Evolutionary conservation across 1,140 invertebrate genomes (phyloP).

Genomic region (Contarinia nasturtii): DNA sequence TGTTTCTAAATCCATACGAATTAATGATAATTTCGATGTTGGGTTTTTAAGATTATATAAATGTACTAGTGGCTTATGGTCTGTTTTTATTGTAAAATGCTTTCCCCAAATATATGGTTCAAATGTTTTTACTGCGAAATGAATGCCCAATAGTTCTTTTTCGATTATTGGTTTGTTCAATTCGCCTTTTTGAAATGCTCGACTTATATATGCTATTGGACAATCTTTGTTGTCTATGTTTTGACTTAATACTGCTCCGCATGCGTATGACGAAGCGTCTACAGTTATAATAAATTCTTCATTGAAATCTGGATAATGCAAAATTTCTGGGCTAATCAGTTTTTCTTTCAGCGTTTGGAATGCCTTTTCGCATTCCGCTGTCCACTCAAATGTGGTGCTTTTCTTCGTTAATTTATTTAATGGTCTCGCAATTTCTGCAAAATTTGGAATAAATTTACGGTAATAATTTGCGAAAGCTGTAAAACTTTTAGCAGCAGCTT

Average conservation of each 20-base stretch:
- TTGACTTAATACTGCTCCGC: slow-evolving; percentile 8
- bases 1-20: slow-evolving; percentile 24
- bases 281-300: slow-evolving; percentile 8
- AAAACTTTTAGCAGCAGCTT: slow-evolving; percentile 22
- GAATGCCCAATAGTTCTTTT: slow-evolving; percentile 29
- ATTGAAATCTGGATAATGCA: slow-evolving; percentile 9
- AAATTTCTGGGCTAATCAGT: background rate
- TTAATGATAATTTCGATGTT: slow-evolving; percentile 25
- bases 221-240: background rate
- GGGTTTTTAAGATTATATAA: slow-evolving; percentile 24
- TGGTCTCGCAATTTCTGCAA: slow-evolving; percentile 16
- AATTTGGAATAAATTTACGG: slow-evolving; percentile 20
- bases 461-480: slow-evolving; percentile 25
- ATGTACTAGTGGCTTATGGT: slow-evolving; percentile 28
- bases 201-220: slow-evolving; percentile 20
- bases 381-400: slow-evolving; percentile 10
- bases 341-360: slow-evolving; percentile 11
- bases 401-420: slow-evolving; percentile 18
- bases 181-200: slow-evolving; percentile 21
- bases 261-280: slow-evolving; percentile 8
- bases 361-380: slow-evolving; percentile 7
- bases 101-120: slow-evolving; percentile 25
- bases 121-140: slow-evolving; percentile 27
- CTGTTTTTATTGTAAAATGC: slow-evolving; percentile 27
- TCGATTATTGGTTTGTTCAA: slow-evolving; percentile 21